Evolutionary conservation across 2,113 vertebrate genomes (phyloP).

Genomic region (Paedocypris sp.): DNA sequence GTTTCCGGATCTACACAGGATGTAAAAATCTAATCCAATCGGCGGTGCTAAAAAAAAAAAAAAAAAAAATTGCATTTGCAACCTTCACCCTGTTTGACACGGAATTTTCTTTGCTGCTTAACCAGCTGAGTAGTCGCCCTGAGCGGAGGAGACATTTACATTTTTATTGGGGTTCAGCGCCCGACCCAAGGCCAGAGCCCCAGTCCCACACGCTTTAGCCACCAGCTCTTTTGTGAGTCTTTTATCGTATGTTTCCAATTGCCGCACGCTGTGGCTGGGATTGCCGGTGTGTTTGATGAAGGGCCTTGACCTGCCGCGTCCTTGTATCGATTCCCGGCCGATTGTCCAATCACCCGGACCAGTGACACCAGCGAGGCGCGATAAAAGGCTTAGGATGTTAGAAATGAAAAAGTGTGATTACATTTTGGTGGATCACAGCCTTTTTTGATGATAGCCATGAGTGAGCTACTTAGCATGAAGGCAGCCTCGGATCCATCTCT

Average conservation of each 20-base stretch:
- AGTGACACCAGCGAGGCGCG: background rate
- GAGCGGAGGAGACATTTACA: slow-evolving; percentile 1
- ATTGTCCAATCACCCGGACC: slow-evolving; percentile 2
- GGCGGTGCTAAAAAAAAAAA: no score
- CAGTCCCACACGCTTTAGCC: slow-evolving; percentile 5
- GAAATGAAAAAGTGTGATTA: slow-evolving; percentile 1
- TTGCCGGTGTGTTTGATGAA: background rate
- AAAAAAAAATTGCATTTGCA: no score
- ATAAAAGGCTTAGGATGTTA: slow-evolving; percentile 11
- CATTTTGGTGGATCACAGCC: background rate
- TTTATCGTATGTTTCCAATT: slow-evolving; percentile 16
- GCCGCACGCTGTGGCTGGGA: background rate
- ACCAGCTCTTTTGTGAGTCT: background rate
- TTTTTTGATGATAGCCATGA: background rate
- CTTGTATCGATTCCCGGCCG: background rate
- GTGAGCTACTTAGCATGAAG: background rate
- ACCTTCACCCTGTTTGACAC: background rate
- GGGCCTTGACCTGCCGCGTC: background rate
- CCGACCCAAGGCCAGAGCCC: background rate
- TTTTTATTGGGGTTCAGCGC: slow-evolving; percentile 6
- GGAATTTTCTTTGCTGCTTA: background rate
- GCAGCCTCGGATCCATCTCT: background rate
- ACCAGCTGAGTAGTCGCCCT: background rate
- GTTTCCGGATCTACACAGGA: no score
- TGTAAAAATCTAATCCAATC: no score